Evolutionary conservation across 2,797 vertebrate species (phyloP).

Genomic region (Pangasius larnaudii): DNA sequence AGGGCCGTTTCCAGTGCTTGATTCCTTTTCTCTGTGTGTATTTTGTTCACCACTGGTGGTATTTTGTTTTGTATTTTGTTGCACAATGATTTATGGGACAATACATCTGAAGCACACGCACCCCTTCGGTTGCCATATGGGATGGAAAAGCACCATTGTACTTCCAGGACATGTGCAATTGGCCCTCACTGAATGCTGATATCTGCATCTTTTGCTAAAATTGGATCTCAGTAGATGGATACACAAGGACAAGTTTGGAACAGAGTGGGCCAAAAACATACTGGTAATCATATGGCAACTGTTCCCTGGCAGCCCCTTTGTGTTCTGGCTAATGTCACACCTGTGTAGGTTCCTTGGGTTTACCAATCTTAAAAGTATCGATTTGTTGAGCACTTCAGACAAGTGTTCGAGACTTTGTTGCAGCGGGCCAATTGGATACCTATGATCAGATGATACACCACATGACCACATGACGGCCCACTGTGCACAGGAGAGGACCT

Average conservation of each 20-base stretch:
- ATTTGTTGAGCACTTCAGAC: background rate
- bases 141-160: constrained; percentile 30
- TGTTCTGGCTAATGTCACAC: background rate
- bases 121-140: constrained; percentile 69
- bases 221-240: constrained; percentile 1
- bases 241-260: background rate
- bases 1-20: background rate
- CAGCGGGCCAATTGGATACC: background rate
- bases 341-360: background rate
- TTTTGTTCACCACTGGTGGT: background rate
- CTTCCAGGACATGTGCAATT: constrained; percentile 37
- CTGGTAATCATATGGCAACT: background rate
- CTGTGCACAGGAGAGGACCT: background rate
- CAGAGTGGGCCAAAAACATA: background rate
- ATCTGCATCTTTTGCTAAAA: constrained; percentile 32
- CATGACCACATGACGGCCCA: background rate
- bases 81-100: constrained; percentile 55
- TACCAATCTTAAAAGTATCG: background rate
- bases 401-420: background rate
- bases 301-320: background rate
- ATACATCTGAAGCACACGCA: constrained; percentile 62
- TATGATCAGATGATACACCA: background rate
- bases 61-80: constrained; percentile 22
- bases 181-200: constrained; percentile 21
- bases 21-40: background rate